phyloP scores from a whole-genome alignment of 2,113 vertebrate species.

The Coracopsis vasa region DNA sequence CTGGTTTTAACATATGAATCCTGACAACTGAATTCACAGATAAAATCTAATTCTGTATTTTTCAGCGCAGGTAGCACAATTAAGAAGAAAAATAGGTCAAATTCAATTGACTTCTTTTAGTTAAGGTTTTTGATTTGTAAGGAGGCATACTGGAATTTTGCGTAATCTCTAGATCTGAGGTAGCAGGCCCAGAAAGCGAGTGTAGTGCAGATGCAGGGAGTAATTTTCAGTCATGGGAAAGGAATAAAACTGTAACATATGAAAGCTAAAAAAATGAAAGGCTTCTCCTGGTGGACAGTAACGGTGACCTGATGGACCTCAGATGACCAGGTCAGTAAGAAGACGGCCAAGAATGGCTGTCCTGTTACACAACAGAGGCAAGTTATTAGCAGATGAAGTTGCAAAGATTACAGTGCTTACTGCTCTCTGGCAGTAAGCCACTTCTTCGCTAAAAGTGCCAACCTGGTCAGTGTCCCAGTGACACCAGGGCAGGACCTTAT shows the following conservation, averaged over 20 bases:
- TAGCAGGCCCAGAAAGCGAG: neutral
- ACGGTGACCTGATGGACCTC: neutral
- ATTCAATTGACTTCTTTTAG: neutral
- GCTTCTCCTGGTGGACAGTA: neutral
- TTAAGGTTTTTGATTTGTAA: neutral
- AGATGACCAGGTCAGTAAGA: neutral
- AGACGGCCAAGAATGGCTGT: neutral
- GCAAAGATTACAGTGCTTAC: conserved; percentile 41
- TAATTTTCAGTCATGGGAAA: neutral
- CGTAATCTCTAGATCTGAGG: neutral
- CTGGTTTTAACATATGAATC: neutral
- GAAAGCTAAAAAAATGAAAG: neutral
- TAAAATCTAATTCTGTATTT: neutral
- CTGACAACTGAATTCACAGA: neutral
- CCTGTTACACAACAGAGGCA: conserved; percentile 15
- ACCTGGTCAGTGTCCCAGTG: neutral
- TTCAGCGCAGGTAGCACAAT: neutral
- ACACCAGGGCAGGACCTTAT: neutral
- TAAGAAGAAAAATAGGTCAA: neutral
- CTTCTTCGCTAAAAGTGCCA: neutral
- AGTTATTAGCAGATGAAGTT: conserved; percentile 41
- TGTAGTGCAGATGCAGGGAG: neutral
- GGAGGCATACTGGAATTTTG: neutral
- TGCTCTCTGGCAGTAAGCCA: conserved; percentile 34
- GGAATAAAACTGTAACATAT: fast-evolving